A percentile compares a stretch with the other conserved stretches of the same genome.
These are phyloP conservation scores for Gymnarchus niloticus DNA, from an alignment of 2,113 vertebrate species.

Conservation along the genomic window DNA sequence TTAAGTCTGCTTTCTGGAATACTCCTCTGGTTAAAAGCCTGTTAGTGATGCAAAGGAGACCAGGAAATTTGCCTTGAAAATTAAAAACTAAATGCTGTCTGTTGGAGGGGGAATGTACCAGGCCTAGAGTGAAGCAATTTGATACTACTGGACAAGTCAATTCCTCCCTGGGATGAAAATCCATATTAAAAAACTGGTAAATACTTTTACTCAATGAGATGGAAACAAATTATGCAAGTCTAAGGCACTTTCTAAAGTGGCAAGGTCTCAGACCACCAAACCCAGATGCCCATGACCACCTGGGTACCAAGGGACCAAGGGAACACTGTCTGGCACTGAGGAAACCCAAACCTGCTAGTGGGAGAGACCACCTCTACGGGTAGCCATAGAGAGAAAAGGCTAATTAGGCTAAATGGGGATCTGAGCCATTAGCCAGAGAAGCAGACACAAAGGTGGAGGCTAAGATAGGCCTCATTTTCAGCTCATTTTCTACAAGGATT, in stretches of 20 bases:
- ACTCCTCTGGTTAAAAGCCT: too few species aligned
- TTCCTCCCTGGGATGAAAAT: too few species aligned
- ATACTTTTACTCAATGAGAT: neutral
- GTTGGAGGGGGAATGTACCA: too few species aligned
- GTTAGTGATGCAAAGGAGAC: too few species aligned
- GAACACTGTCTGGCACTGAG: neutral
- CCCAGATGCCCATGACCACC: neutral
- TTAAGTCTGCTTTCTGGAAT: too few species aligned
- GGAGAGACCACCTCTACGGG: neutral
- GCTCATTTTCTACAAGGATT: constrained; percentile 1
- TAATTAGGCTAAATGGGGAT: neutral
- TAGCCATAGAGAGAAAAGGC: too few species aligned
- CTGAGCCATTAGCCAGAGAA: constrained; percentile 4
- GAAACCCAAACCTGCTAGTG: neutral
- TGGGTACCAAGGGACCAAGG: neutral
- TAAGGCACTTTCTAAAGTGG: neutral
- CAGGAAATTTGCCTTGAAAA: too few species aligned
- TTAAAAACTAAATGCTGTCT: too few species aligned
- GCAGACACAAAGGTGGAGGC: neutral
- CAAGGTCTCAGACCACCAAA: neutral
- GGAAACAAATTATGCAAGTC: neutral
- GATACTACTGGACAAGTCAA: too few species aligned
- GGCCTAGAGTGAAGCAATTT: too few species aligned
- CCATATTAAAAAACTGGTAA: too few species aligned
- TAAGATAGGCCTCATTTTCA: neutral